Base-by-base conservation (phyloP, 1,140 invertebrate genomes). In the Heliothis subflexa region DNA sequence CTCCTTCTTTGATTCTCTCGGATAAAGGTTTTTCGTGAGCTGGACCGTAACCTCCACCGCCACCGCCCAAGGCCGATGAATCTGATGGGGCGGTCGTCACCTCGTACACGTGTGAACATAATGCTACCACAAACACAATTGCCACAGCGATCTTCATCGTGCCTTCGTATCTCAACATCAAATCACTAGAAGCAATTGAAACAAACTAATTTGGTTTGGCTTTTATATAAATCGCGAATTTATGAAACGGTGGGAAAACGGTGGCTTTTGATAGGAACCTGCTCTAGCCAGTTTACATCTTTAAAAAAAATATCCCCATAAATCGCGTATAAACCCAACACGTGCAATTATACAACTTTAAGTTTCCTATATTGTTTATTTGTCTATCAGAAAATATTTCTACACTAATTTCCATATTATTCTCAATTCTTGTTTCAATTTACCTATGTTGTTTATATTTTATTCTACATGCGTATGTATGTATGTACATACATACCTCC, bases 21-120 rank as follows among this genome's bases (percentile, higher is more conserved):
- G 82, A 81, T 86, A 84, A 89, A 25, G 84, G 82, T 59, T 86
- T 88, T 40, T 59, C 54, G 0, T 85, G 88, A 1, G 87, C 85
- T 11, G 83, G 0, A 79, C 66, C 2, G 47, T n/a, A 50, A 28
- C 10, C 49, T 57, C 18, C 11, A 10, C 28, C 21, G 52, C 7
- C 18, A 40, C 1, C 54, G 16, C 7, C 1, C 64, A 45, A 68
- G 64, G 47, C 16, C 7, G 66, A 16, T 1, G 13, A 25, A 40
- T 4, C 9, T 3, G 68, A 71, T 9, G 68, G 25, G 7, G 82
- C 59, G 33, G 81, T 79, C 28, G 85, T 79, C 40, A 83, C 74
- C 50, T 71, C 16, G 54, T 40, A 83, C 10, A 83, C 59, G 28
- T 83, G 78, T 18, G 55, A 78, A 52, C 81, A 85, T 47, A 88